Conservation (phyloP, 2,113 vertebrate species). For the Astatoreochromis straeleni region DNA sequence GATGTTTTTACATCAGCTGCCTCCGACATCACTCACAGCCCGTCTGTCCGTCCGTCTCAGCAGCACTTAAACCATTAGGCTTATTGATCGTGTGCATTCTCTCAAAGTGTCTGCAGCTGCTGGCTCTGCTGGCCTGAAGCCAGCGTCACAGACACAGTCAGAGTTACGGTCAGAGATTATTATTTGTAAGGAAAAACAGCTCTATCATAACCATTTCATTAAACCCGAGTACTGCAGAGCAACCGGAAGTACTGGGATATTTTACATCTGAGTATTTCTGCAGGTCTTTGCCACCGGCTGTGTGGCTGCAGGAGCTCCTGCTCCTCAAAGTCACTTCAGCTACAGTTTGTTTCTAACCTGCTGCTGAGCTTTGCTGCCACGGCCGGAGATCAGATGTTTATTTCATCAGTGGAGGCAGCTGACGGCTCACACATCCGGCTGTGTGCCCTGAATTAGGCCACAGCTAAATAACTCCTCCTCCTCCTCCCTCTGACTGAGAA, state of each 20-base stretch:
- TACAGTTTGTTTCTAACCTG: not conserved
- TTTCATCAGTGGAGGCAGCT: not conserved
- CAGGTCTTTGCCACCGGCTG: not conserved
- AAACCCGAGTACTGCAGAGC: not conserved
- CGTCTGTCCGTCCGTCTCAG: not conserved
- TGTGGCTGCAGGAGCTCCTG: not conserved
- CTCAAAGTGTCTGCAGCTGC: not conserved
- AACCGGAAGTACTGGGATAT: not conserved
- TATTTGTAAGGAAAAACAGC: not conserved
- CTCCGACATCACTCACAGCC: not conserved
- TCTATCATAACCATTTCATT: not conserved
- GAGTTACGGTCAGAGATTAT: not conserved
- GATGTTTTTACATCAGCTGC: not conserved
- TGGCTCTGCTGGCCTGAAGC: not conserved
- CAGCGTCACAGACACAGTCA: not conserved
- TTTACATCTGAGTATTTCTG: not conserved
- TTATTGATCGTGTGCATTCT: conserved; percentile 28
- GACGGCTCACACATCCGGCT: not conserved
- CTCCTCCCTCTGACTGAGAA: not conserved
- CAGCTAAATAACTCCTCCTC: not conserved
- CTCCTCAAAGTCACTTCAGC: not conserved
- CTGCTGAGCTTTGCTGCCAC: not conserved
- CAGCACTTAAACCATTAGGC: conserved; percentile 39
- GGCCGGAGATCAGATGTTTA: not conserved
- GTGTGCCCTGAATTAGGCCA: conserved; percentile 33